Percentiles rank a stretch among this genome's conserved stretches.
Conservation (phyloP, 2,113 vertebrate species). For the Shinisaurus crocodilurus region DNA sequence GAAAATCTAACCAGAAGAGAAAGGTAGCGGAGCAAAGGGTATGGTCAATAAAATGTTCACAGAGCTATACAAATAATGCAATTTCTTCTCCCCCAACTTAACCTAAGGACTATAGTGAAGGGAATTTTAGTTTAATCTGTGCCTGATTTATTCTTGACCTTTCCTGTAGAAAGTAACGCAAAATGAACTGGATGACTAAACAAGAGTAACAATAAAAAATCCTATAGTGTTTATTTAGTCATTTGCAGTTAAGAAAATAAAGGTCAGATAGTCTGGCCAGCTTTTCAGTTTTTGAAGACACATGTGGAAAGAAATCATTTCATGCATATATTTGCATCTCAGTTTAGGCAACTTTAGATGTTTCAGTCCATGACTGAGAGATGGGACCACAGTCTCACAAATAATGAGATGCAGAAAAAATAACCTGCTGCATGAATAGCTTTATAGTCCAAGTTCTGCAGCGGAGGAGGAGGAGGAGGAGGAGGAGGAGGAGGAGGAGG, state of each 20-base stretch:
- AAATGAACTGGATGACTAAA: neutral
- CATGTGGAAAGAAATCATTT: neutral
- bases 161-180: constrained; percentile 12
- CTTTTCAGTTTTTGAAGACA: neutral
- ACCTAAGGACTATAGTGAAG: neutral
- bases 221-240: neutral
- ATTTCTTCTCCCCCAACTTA: neutral
- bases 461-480: too few relatives aligned
- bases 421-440: neutral
- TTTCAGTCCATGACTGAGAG: neutral
- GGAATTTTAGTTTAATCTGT: constrained; percentile 1
- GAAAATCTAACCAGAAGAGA: neutral
- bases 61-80: constrained; percentile 15
- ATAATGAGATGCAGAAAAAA: neutral
- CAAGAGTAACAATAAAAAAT: neutral
- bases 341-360: neutral
- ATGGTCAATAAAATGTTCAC: constrained; percentile 6
- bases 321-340: neutral
- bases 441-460: neutral
- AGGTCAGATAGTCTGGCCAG: neutral
- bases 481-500: too few relatives aligned
- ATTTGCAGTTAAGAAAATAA: constrained; percentile 7
- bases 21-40: neutral
- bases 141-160: constrained; percentile 20
- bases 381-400: neutral